phyloP scores from a whole-genome alignment of 1,140 invertebrate species.

The Plectus sambesii region DNA sequence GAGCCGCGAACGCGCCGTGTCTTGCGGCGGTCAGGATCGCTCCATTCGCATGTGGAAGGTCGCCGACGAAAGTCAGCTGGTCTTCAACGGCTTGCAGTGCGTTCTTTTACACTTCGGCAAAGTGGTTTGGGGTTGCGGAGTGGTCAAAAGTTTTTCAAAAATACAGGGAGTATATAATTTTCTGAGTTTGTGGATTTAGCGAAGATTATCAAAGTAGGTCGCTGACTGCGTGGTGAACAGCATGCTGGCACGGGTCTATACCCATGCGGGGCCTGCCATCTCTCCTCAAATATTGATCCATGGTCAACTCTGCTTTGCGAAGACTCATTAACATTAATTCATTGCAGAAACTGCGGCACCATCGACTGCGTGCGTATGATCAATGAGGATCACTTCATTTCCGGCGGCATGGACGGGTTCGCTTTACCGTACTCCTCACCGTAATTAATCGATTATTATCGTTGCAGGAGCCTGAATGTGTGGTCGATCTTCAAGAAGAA shows the following conservation, averaged over 20 bases:
- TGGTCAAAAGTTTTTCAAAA: background rate
- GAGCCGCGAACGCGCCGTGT: conserved; percentile 69
- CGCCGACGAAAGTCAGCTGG: conserved; percentile 83
- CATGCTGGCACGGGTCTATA: background rate
- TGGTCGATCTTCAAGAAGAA: conserved; percentile 85
- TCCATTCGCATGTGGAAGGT: conserved; percentile 86
- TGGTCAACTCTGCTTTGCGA: background rate
- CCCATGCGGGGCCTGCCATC: background rate
- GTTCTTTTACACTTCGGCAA: background rate
- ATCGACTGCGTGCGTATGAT: conserved; percentile 76
- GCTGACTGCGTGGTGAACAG: no score
- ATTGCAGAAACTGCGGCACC: conserved; percentile 52
- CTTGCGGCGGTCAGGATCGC: conserved; percentile 72
- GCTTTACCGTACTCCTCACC: conserved; percentile 4
- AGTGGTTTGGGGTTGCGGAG: conserved; percentile 39
- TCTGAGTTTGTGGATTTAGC: background rate
- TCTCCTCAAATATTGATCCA: no score
- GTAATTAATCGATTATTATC: background rate
- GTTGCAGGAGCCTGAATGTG: conserved; percentile 58
- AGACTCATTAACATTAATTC: background rate
- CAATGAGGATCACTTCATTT: conserved; percentile 81
- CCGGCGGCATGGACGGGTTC: conserved; percentile 72
- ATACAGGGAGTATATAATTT: background rate
- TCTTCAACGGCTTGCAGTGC: conserved; percentile 65
- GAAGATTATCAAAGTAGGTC: no score